Conservation (phyloP, 2,113 vertebrate genomes). For the Murina feae region DNA sequence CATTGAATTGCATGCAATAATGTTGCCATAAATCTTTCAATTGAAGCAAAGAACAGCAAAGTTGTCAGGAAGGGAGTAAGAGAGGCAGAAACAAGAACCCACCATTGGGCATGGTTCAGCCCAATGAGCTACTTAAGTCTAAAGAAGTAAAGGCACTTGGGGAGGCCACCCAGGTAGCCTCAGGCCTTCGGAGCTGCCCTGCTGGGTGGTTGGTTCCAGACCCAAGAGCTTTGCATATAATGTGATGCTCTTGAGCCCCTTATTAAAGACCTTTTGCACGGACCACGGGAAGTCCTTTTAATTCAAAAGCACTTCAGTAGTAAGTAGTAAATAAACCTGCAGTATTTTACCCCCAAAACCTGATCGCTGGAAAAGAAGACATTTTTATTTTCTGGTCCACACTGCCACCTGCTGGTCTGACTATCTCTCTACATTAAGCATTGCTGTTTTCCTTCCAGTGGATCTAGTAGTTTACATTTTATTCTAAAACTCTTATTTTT, state of each 20-base stretch:
- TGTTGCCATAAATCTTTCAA: background rate
- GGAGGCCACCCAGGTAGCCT: background rate
- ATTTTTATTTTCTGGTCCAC: slow-evolving; percentile 74
- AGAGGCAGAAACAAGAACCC: background rate
- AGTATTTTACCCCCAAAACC: background rate
- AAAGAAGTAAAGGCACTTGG: background rate
- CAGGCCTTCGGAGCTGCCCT: background rate
- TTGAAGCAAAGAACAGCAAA: background rate
- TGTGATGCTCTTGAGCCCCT: background rate
- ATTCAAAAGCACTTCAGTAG: background rate
- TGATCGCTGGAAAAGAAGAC: fast-evolving
- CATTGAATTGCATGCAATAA: background rate
- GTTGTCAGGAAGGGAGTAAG: background rate
- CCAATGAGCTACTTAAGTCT: background rate
- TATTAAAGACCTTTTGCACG: background rate
- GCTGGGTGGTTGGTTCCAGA: background rate
- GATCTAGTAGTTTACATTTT: background rate
- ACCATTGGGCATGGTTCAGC: background rate
- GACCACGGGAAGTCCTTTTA: background rate
- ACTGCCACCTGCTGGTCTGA: slow-evolving; percentile 79
- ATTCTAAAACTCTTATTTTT: background rate
- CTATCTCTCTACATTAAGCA: background rate
- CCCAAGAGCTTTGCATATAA: background rate
- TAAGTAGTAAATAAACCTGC: background rate
- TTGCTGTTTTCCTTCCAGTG: background rate